Evolutionary conservation across 2,888 invertebrate species (phyloP), one percentile per base, ranked within the genome.

Genomic region (Pyrocoelia pectoralis): DNA sequence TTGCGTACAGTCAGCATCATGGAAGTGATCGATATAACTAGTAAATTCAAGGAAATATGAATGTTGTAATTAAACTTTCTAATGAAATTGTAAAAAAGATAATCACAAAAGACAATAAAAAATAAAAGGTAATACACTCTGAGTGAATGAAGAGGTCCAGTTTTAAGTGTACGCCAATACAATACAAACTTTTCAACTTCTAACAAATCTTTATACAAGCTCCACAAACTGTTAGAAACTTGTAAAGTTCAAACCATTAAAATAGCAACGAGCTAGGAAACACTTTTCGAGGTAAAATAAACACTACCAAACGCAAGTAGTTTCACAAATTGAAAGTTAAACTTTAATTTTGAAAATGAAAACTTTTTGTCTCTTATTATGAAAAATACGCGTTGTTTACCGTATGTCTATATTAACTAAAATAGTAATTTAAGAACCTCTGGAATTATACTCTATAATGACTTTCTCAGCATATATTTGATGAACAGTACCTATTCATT

Each of bases 201-300:
- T 48, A 62, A 57, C 62, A 62, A 62, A 56, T 57, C 57, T 53
- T 56, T 62, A 53, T 57, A 62, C 57, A 62, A 62, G 51, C 52
- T 28, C 51, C 48, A 63, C 58, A 52, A 63, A 63, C 57, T 63
- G 56, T 64, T 64, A 51, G 56, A 56, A 65, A 56, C 60, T 60
- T 59, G 51, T 64, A 55, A 64, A 59, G 59, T 59, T 56, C 56
- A 58, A 56, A 49, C 60, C 65, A 56, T 60, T 60, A 60, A 55
- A 64, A 59, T 54, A 59, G 52, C 65, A 49, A 54, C 65, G 56
- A 65, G 60, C 48, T 60, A 65, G 56, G 52, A 53, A 61, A 61
- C 52, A 59, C 55, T 64, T 58, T 51, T 24, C 18, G 55, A 55
- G 54, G 58, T 59, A 55, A 56, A 55, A 52, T 55, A 58, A 57